These are phyloP conservation scores for Crepidodera aurea DNA, from an alignment of 2,888 invertebrate species.

Conservation along the genomic window DNA sequence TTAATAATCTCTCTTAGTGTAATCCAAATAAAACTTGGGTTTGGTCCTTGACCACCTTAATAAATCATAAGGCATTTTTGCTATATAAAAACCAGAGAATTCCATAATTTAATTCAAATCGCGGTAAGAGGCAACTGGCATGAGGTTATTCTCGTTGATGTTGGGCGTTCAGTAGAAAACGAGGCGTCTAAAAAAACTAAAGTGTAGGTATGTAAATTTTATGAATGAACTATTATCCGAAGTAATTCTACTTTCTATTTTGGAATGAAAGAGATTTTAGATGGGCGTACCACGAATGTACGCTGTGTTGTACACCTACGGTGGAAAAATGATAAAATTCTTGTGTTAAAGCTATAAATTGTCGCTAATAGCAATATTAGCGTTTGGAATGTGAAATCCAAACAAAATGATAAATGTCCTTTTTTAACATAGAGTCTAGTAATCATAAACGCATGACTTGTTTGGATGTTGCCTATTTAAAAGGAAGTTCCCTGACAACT, in stretches of 20 bases:
- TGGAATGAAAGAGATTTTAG: slow-evolving; percentile 33
- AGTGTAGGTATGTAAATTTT: slow-evolving; percentile 33
- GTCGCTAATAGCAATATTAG: slow-evolving; percentile 6
- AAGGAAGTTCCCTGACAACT: too few species aligned
- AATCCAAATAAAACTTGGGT: too few species aligned
- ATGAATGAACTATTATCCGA: slow-evolving; percentile 47
- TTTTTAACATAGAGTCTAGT: neutral
- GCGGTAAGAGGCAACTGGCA: slow-evolving; percentile 3
- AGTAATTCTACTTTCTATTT: slow-evolving; percentile 47
- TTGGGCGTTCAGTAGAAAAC: slow-evolving; percentile 27
- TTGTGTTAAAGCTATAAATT: slow-evolving; percentile 10
- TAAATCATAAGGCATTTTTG: slow-evolving; percentile 7
- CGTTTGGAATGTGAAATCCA: neutral
- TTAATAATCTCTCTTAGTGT: too few species aligned
- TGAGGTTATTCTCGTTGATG: slow-evolving; percentile 6
- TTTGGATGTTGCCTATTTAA: too few species aligned
- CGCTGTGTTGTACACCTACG: slow-evolving; percentile 20
- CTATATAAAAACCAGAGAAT: neutral
- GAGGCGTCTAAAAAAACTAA: slow-evolving; percentile 26
- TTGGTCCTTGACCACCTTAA: neutral
- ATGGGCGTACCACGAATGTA: slow-evolving; percentile 31
- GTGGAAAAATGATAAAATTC: slow-evolving; percentile 10
- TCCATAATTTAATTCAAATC: slow-evolving; percentile 18
- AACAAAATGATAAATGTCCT: neutral
- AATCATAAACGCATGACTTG: too few species aligned